These are phyloP conservation scores for Diphyllodes magnificus DNA, from an alignment of 2,113 vertebrate species.

Conservation along the genomic window DNA sequence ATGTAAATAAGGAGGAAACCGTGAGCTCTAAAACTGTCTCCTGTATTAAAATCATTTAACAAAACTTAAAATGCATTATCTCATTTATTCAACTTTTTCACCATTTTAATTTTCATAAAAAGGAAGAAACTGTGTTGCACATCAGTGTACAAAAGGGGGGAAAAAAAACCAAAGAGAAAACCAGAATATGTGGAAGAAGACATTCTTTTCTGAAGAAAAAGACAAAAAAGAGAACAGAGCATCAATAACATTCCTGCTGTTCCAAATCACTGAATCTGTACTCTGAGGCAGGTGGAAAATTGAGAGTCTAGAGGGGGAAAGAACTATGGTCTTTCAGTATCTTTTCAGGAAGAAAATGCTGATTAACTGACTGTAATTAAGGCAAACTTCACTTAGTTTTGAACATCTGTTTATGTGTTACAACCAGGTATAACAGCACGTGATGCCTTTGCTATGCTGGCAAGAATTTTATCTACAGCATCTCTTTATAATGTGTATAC, in stretches of 20 bases:
- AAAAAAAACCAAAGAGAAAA: not conserved
- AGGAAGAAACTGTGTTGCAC: not conserved
- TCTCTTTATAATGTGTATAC: accelerated
- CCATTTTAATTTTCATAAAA: not conserved
- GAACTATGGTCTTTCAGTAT: not conserved
- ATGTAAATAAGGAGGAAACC: accelerated
- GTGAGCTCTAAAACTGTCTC: not conserved
- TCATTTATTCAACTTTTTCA: not conserved
- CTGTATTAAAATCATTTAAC: not conserved
- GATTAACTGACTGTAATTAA: not conserved
- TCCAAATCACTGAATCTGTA: not conserved
- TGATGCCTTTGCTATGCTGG: not conserved
- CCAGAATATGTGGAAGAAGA: not conserved
- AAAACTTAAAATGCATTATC: not conserved
- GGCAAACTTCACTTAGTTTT: not conserved
- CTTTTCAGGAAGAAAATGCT: not conserved
- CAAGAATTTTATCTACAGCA: not conserved
- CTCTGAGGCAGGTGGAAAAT: not conserved
- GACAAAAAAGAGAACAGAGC: accelerated
- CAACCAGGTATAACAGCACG: not conserved
- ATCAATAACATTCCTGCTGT: not conserved
- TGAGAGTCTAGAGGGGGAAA: not conserved
- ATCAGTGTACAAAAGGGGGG: not conserved
- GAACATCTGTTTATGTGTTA: not conserved
- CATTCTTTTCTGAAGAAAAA: not conserved